phyloP scores from a whole-genome alignment of 2,888 invertebrate species.

The Drosophila antonietae region DNA sequence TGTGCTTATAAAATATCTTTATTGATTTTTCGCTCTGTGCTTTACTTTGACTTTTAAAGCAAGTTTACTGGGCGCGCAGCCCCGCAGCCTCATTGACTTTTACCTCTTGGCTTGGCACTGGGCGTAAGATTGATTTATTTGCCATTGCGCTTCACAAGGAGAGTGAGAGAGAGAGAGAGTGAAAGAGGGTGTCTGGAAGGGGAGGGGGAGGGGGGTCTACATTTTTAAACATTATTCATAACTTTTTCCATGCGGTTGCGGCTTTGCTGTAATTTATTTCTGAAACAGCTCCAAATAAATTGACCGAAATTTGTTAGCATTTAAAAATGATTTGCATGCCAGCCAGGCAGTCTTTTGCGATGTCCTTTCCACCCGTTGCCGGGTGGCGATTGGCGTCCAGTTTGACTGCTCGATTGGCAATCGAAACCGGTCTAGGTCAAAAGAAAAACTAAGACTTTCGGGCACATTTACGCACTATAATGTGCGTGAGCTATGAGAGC shows the following conservation, averaged over 20 bases:
- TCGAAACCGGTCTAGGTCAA: not conserved
- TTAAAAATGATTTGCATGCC: constrained; percentile 76
- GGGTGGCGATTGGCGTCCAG: constrained; percentile 33
- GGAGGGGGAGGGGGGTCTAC: constrained; percentile 5
- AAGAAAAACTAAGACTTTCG: constrained; percentile 18
- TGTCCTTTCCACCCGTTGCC: not conserved
- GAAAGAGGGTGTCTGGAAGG: not conserved
- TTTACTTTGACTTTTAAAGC: constrained; percentile 18
- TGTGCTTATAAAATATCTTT: constrained; percentile 52
- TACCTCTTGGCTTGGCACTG: constrained; percentile 28
- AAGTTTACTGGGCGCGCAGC: constrained; percentile 12
- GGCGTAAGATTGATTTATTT: constrained; percentile 77
- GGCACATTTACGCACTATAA: constrained; percentile 56
- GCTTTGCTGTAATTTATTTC: constrained; percentile 72
- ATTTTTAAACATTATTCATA: constrained; percentile 73
- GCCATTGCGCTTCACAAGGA: constrained; percentile 36
- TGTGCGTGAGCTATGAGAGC: constrained; percentile 23
- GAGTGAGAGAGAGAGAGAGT: not conserved
- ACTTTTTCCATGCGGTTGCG: constrained; percentile 62
- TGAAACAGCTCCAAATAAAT: constrained; percentile 62
- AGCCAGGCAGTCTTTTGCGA: constrained; percentile 13
- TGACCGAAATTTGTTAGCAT: constrained; percentile 78
- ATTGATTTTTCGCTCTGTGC: constrained; percentile 65
- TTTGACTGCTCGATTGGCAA: constrained; percentile 16
- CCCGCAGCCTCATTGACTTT: constrained; percentile 31